Percentiles rank a stretch among this genome's conserved stretches.
Conservation (phyloP, 2,113 vertebrate genomes). For the Cyanoramphus novaezelandiae region DNA sequence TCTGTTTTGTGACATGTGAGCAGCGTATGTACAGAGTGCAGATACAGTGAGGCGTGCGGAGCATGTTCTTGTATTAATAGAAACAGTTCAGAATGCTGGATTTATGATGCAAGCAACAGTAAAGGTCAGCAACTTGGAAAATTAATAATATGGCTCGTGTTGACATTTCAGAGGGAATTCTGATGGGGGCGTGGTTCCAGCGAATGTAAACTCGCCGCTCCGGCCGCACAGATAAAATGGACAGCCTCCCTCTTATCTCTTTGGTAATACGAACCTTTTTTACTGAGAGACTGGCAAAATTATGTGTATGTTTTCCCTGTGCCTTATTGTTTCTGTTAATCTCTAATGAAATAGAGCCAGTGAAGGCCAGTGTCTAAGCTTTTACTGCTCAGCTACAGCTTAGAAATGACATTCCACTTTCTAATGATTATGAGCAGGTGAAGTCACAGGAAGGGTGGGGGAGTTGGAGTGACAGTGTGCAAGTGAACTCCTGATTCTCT, state of each 20-base stretch:
- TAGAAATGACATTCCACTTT: not conserved
- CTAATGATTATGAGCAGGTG: not conserved
- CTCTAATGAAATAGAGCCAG: conserved; percentile 18
- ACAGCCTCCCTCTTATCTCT: not conserved
- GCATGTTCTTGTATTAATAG: not conserved
- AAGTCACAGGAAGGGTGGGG: not conserved
- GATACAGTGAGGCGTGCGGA: not conserved
- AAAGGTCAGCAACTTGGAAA: conserved; percentile 52
- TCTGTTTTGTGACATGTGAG: not conserved
- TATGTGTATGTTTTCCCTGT: not conserved
- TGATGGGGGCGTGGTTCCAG: not conserved
- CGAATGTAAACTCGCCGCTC: accelerated
- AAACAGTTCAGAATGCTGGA: not conserved
- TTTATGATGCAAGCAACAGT: conserved; percentile 3
- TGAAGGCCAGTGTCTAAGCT: not conserved
- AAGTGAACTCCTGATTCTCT: not conserved
- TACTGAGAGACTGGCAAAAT: not conserved
- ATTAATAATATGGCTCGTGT: not conserved
- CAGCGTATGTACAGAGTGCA: not conserved
- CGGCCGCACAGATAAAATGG: not conserved
- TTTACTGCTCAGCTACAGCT: not conserved
- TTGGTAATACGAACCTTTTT: not conserved
- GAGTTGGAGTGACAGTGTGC: not conserved
- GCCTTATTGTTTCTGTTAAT: conserved; percentile 26
- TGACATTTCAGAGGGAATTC: conserved; percentile 50